These are phyloP conservation scores for Sebastes trivittatus DNA, from an alignment of 2,797 vertebrate species.

Conservation along the genomic window DNA sequence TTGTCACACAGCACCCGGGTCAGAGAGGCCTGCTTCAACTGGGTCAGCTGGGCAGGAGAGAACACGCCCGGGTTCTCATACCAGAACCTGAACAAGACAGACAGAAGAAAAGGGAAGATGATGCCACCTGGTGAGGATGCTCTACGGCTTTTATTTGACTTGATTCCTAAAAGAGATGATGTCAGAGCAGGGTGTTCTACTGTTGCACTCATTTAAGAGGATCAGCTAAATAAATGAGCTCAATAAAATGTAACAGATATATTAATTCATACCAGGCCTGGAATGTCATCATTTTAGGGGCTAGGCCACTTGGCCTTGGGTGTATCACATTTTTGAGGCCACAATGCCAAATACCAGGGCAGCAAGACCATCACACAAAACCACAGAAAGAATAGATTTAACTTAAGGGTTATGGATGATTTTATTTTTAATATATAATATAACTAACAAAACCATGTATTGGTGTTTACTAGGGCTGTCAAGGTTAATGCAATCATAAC, in stretches of 20 bases:
- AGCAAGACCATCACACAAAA: no score
- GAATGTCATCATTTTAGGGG: no score
- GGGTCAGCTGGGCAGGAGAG: conserved; percentile 93
- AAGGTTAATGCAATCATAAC: no score
- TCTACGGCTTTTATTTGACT: neutral
- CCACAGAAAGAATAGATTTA: no score
- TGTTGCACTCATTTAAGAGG: neutral
- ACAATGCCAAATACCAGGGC: no score
- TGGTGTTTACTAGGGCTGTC: no score
- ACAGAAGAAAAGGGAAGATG: neutral
- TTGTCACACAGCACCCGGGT: conserved; percentile 94
- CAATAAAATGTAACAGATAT: neutral
- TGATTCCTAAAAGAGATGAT: neutral
- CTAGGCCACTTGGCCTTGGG: no score
- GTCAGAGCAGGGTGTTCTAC: neutral
- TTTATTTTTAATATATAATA: no score
- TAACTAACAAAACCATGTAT: no score
- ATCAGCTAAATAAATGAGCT: neutral
- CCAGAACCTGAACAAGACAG: conserved; percentile 88
- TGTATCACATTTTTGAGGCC: no score
- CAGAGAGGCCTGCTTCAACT: conserved; percentile 94
- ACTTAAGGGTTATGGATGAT: no score
- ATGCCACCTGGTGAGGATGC: neutral
- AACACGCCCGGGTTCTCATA: conserved; percentile 96
- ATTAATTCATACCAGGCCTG: neutral